Percentiles rank a stretch among this genome's conserved stretches.
Evolutionary conservation across 2,888 invertebrate genomes (phyloP).

Genomic region (Venustoraphidia nigricollis): DNA sequence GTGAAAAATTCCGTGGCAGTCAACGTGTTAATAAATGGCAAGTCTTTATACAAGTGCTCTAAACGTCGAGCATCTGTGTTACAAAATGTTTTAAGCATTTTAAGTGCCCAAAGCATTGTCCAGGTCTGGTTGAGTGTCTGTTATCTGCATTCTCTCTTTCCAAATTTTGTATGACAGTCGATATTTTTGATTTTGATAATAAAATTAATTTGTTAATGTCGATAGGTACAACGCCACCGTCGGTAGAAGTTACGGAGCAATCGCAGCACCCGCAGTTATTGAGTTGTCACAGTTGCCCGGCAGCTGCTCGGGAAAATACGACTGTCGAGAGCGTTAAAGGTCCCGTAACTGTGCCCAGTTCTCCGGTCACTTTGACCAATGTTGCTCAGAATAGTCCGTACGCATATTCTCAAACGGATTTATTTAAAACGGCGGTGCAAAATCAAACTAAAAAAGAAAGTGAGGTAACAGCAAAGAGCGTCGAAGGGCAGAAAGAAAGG

Average conservation of each 20-base stretch:
- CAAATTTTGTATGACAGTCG: no score
- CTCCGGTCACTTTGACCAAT: constrained; percentile 24
- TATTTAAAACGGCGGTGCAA: not conserved
- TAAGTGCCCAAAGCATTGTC: no score
- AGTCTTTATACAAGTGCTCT: no score
- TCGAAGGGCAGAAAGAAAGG: not conserved
- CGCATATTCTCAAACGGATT: not conserved
- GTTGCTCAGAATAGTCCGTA: not conserved
- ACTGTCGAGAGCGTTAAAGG: constrained; percentile 16
- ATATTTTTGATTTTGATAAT: no score
- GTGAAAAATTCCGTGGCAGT: no score
- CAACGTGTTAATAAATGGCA: no score
- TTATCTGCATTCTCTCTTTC: no score
- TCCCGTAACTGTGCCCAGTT: constrained; percentile 30
- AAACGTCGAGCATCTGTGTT: no score
- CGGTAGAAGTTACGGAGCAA: constrained; percentile 21
- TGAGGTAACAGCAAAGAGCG: not conserved
- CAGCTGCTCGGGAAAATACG: constrained; percentile 24
- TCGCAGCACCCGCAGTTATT: constrained; percentile 29
- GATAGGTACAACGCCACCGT: constrained; percentile 48
- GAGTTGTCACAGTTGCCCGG: constrained; percentile 33
- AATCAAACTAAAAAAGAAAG: not conserved
- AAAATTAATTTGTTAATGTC: no score
- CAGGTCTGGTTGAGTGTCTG: no score
- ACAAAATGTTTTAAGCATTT: no score